Evolutionary conservation across 2,113 vertebrate genomes (phyloP).

Genomic region (Psettodes erumei): DNA sequence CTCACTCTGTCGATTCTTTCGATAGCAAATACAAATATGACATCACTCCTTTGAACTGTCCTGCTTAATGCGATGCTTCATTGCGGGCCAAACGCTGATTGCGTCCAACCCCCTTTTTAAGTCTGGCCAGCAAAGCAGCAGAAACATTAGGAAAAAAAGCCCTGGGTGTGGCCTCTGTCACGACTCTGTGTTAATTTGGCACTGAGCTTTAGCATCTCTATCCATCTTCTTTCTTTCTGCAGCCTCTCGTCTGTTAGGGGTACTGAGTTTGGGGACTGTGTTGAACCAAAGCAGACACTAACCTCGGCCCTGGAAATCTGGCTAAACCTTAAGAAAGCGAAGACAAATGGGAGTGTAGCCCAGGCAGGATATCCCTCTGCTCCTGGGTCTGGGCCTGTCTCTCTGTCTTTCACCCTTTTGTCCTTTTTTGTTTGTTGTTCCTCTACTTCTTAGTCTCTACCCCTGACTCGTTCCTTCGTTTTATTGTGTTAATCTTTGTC

Average conservation of each 20-base stretch:
- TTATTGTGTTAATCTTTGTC: neutral
- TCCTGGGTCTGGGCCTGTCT: conserved; percentile 40
- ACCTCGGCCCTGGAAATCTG: conserved; percentile 51
- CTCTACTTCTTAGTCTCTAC: conserved; percentile 10
- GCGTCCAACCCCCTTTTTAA: conserved; percentile 52
- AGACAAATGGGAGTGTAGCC: conserved; percentile 48
- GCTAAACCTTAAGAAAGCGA: conserved; percentile 44
- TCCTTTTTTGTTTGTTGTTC: conserved; percentile 31
- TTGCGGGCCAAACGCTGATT: conserved; percentile 65
- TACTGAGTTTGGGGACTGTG: conserved; percentile 32
- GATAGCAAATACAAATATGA: conserved; percentile 43
- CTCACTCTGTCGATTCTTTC: conserved; percentile 21
- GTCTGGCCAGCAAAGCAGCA: conserved; percentile 46
- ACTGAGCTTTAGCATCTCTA: conserved; percentile 37
- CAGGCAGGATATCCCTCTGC: conserved; percentile 51
- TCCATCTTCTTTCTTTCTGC: conserved; percentile 55
- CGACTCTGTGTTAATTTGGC: conserved; percentile 44
- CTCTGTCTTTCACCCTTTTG: conserved; percentile 38
- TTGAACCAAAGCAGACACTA: conserved; percentile 47
- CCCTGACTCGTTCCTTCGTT: conserved; percentile 1
- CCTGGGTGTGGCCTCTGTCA: conserved; percentile 41
- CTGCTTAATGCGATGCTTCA: conserved; percentile 34
- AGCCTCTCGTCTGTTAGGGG: conserved; percentile 36
- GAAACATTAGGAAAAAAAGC: conserved; percentile 60
- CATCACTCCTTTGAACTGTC: conserved; percentile 58